phyloP scores from a whole-genome alignment of 2,888 invertebrate genomes.

The Zygaena filipendulae region DNA sequence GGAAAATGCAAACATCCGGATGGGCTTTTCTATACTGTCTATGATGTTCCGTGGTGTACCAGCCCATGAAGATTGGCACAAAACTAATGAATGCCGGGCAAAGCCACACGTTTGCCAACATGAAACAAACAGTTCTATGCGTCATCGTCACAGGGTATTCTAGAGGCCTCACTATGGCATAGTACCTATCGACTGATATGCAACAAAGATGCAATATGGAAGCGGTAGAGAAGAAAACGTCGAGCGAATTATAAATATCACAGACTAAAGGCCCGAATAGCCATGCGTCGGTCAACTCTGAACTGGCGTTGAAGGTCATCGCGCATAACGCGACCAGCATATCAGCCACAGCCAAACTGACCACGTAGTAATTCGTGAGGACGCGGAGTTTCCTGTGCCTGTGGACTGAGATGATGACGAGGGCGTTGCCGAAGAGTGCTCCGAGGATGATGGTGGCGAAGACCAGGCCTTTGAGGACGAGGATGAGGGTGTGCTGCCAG shows the following conservation, averaged over 20 bases:
- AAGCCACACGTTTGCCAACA: constrained; percentile 92
- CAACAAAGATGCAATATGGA: constrained; percentile 94
- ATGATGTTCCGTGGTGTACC: constrained; percentile 91
- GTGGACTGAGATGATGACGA: constrained; percentile 88
- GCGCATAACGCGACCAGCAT: constrained; percentile 92
- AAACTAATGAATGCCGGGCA: constrained; percentile 93
- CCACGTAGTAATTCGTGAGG: constrained; percentile 96
- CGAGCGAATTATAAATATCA: constrained; percentile 94
- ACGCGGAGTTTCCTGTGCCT: constrained; percentile 84
- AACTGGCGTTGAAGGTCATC: constrained; percentile 92
- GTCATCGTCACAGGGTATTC: constrained; percentile 95
- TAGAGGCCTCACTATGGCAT: constrained; percentile 90
- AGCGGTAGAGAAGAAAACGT: constrained; percentile 93
- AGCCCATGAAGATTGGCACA: constrained; percentile 93
- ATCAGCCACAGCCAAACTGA: constrained; percentile 93
- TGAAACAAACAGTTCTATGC: constrained; percentile 80
- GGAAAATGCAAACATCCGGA: constrained; percentile 84
- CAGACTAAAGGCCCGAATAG: constrained; percentile 91
- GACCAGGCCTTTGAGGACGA: constrained; percentile 79
- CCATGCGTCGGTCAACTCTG: constrained; percentile 90
- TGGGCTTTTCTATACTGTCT: constrained; percentile 70
- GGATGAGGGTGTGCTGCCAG: constrained; percentile 58
- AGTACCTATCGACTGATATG: constrained; percentile 92
- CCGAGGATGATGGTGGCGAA: constrained; percentile 90
- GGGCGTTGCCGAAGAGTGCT: constrained; percentile 90